Evolutionary conservation across 2,797 vertebrate species (phyloP).

Genomic region (Mionectes olivaceus): DNA sequence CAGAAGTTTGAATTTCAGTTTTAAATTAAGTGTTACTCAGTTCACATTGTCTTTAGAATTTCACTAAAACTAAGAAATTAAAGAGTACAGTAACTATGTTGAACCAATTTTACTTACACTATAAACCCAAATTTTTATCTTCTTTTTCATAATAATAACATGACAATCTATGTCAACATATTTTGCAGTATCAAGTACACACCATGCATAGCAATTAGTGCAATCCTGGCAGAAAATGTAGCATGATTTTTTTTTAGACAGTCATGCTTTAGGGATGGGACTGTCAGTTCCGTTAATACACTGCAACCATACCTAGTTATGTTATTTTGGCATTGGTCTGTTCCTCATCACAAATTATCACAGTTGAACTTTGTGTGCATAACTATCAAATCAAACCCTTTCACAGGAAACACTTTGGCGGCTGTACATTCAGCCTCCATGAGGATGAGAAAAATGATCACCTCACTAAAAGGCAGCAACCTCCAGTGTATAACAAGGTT

Average conservation of each 20-base stretch:
- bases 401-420: not conserved
- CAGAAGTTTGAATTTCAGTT: not conserved
- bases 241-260: not conserved
- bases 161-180: not conserved
- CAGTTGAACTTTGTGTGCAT: not conserved
- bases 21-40: not conserved
- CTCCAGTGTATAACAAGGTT: not conserved
- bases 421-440: not conserved
- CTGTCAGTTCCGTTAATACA: not conserved
- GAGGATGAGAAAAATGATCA: not conserved
- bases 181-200: not conserved
- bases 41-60: not conserved
- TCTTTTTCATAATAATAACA: not conserved
- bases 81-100: not conserved
- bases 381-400: not conserved
- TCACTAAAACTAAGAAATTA: not conserved
- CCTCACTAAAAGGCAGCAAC: not conserved
- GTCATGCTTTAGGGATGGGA: not conserved
- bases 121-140: not conserved
- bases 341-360: not conserved
- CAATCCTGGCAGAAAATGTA: not conserved
- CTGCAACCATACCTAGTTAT: not conserved
- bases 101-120: not conserved
- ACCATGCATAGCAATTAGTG: not conserved
- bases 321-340: not conserved